phyloP scores from a whole-genome alignment of 92 coral and sea anemone species.

The Paragorgia papillata region DNA sequence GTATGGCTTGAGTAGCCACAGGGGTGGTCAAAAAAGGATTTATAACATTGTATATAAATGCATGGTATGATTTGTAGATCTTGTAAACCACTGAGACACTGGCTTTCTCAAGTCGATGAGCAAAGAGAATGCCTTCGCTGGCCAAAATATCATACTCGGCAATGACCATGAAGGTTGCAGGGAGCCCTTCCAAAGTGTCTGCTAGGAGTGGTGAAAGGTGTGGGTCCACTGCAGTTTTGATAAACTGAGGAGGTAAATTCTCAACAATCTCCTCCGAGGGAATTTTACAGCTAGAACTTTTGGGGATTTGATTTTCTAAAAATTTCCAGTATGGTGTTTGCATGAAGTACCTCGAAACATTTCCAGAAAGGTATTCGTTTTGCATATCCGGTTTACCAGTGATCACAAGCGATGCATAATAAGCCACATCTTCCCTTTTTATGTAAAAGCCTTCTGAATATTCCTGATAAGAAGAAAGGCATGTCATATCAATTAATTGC shows the following conservation, averaged over 20 bases:
- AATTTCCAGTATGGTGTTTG: constrained; percentile 63
- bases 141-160: constrained; percentile 72
- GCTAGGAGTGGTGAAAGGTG: neutral
- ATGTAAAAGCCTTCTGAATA: constrained; percentile 58
- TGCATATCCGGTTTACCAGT: constrained; percentile 68
- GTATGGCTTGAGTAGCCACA: neutral
- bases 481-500: constrained; percentile 70
- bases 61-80: neutral
- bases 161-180: neutral
- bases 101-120: constrained; percentile 62
- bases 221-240: neutral
- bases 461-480: constrained; percentile 68
- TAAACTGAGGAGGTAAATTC: neutral
- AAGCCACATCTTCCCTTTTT: constrained; percentile 59
- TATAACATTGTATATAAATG: neutral
- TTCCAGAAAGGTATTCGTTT: constrained; percentile 72
- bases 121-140: constrained; percentile 81
- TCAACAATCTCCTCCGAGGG: neutral
- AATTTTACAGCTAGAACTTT: neutral
- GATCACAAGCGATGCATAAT: constrained; percentile 67
- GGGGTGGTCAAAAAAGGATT: neutral
- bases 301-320: constrained; percentile 33
- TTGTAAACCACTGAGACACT: constrained; percentile 38
- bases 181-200: neutral
- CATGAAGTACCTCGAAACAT: constrained; percentile 77